These are phyloP conservation scores for Pseudois nayaur DNA, from an alignment of 2,113 vertebrate genomes.

Conservation along the genomic window DNA sequence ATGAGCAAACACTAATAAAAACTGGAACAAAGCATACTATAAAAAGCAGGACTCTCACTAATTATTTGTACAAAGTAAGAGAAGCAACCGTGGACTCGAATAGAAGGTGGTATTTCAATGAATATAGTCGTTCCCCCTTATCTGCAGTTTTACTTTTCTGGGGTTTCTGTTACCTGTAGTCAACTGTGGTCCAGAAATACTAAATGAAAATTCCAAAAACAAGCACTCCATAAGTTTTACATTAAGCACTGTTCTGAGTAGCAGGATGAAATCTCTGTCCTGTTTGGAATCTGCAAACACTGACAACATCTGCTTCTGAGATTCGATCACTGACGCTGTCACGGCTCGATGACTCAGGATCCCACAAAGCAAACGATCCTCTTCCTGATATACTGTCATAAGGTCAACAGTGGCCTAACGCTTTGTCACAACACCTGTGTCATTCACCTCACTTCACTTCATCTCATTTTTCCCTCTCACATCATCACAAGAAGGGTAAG, in stretches of 20 bases:
- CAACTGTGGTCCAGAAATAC: background rate
- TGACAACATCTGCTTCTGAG: background rate
- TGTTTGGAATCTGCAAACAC: background rate
- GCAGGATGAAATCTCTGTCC: background rate
- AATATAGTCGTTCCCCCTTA: background rate
- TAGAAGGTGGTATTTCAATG: background rate
- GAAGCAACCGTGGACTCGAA: background rate
- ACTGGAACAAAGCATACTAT: background rate
- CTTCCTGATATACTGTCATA: background rate
- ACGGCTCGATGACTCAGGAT: background rate
- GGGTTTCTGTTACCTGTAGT: background rate
- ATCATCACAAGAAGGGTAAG: background rate
- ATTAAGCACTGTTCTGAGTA: background rate
- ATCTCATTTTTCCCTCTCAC: background rate
- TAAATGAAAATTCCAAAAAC: background rate
- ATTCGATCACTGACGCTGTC: background rate
- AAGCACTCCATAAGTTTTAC: background rate
- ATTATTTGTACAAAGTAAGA: background rate
- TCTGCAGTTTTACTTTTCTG: background rate
- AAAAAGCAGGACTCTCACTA: constrained; percentile 17
- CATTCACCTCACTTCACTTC: background rate
- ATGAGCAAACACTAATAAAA: background rate
- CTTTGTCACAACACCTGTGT: background rate
- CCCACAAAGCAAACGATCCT: background rate
- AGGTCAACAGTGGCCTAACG: background rate